Conservation (phyloP, 2,113 vertebrate genomes). For the Mormyrus lacerda region DNA sequence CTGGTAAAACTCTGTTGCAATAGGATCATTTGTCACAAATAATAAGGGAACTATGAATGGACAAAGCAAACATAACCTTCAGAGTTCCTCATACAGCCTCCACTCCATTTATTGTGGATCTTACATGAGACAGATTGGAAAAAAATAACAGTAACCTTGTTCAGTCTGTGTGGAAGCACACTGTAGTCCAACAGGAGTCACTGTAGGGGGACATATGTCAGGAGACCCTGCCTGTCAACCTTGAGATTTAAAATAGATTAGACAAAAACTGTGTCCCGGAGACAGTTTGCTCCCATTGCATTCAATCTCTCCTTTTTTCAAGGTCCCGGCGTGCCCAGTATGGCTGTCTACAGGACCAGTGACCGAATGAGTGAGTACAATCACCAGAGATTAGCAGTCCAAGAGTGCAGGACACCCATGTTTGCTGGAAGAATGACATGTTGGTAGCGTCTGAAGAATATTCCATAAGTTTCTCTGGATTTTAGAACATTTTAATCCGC, state of each 20-base stretch:
- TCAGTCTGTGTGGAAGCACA: neutral
- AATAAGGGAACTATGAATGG: neutral
- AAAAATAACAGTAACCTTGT: neutral
- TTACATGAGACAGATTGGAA: neutral
- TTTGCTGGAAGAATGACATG: neutral
- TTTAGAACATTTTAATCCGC: neutral
- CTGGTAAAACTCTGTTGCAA: neutral
- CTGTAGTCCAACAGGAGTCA: neutral
- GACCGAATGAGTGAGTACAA: constrained; percentile 76
- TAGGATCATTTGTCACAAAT: neutral
- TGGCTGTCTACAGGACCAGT: constrained; percentile 71
- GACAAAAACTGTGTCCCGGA: neutral
- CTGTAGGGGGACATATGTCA: neutral
- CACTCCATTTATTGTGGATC: neutral
- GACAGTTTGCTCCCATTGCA: neutral
- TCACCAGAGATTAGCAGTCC: neutral
- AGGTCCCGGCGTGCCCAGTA: constrained; percentile 82
- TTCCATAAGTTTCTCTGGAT: neutral
- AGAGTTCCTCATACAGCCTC: neutral
- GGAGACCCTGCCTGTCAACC: neutral
- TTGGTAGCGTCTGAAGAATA: neutral
- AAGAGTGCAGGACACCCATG: neutral
- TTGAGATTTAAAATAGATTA: neutral
- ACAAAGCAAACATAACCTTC: neutral
- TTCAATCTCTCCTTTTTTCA: constrained; percentile 24